phyloP scores from a whole-genome alignment of 2,888 invertebrate genomes.

The Amphimallon solstitiale region DNA sequence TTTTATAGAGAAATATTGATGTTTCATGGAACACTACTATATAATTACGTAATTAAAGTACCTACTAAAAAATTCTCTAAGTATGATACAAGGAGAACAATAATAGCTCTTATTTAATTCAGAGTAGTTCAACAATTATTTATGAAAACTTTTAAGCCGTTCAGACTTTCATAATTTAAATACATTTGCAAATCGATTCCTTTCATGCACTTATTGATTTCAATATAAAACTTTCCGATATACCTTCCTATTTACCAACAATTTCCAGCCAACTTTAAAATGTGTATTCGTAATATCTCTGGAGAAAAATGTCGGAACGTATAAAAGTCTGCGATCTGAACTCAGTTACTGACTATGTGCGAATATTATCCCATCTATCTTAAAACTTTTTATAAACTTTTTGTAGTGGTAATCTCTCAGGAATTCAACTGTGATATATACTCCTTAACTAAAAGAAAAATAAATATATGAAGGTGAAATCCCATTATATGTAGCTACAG shows the following conservation, averaged over 20 bases:
- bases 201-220: slow-evolving; percentile 2
- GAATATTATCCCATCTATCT: slow-evolving; percentile 35
- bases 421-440: slow-evolving; percentile 30
- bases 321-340: slow-evolving; percentile 27
- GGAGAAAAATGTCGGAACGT: slow-evolving; percentile 23
- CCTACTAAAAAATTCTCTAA: too few relatives aligned
- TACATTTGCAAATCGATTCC: background rate
- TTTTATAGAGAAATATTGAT: too few relatives aligned
- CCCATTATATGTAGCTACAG: slow-evolving; percentile 6
- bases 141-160: too few relatives aligned
- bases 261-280: slow-evolving; percentile 23
- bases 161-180: too few relatives aligned
- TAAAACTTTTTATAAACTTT: slow-evolving; percentile 34
- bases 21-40: too few relatives aligned
- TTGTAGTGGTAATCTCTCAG: slow-evolving; percentile 26
- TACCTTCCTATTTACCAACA: slow-evolving; percentile 24
- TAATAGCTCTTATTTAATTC: too few relatives aligned
- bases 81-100: too few relatives aligned
- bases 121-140: too few relatives aligned
- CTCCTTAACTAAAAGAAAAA: slow-evolving; percentile 24
- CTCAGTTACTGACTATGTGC: slow-evolving; percentile 28
- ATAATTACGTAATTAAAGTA: too few relatives aligned
- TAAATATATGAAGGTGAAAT: slow-evolving; percentile 20
- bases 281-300: slow-evolving; percentile 27
- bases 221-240: slow-evolving; percentile 6